Conservation (phyloP, 2,113 vertebrate species). For the Poeciliopsis retropinna region DNA sequence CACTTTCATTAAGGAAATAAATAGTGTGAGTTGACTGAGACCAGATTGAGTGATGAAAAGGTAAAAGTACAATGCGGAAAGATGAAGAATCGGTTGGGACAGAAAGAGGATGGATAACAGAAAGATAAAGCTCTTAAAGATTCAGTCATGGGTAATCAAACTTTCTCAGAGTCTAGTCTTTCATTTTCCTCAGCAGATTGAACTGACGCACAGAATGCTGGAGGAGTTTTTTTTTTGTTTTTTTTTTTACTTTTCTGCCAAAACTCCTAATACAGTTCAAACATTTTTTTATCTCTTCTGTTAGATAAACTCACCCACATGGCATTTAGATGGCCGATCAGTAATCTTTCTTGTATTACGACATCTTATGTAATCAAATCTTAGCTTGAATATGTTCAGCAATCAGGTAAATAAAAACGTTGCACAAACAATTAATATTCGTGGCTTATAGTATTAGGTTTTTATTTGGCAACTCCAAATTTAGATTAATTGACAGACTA, state of each 20-base stretch:
- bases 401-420: background rate
- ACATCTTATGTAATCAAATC: conserved; percentile 18
- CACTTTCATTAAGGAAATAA: conserved; percentile 52
- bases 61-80: background rate
- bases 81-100: conserved; percentile 14
- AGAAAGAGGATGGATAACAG: background rate
- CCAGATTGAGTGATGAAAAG: background rate
- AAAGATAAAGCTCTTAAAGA: conserved; percentile 37
- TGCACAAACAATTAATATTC: too few species aligned
- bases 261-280: conserved; percentile 25
- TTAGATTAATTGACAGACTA: background rate
- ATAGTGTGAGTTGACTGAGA: conserved; percentile 8
- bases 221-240: background rate
- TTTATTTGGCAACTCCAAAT: background rate
- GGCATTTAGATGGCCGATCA: background rate
- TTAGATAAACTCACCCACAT: conserved; percentile 13
- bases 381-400: conserved; percentile 6
- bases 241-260: conserved; percentile 5
- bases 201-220: conserved; percentile 14
- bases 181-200: conserved; percentile 11
- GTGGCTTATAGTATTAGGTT: background rate
- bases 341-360: conserved; percentile 26
- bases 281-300: background rate
- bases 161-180: conserved; percentile 15
- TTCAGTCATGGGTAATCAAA: conserved; percentile 47